A percentile compares a stretch with the other conserved stretches of the same genome.
Evolutionary conservation across 2,113 vertebrate species (phyloP).

Genomic region (Saccopteryx leptura): DNA sequence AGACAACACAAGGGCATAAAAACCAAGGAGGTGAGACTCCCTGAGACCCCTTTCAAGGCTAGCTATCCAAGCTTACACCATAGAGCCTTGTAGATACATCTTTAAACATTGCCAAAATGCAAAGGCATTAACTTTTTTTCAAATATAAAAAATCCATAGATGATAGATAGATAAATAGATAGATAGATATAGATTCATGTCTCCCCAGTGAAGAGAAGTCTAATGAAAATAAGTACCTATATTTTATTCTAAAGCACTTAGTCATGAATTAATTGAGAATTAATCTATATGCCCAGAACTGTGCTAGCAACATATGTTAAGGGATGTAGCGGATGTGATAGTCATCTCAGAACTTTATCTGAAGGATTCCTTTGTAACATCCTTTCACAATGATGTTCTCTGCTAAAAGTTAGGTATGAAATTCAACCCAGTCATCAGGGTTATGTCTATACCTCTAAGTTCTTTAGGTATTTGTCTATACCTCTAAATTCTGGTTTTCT

Average conservation of each 20-base stretch:
- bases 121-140: slow-evolving; percentile 10
- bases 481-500: slow-evolving; percentile 14
- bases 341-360: slow-evolving; percentile 34
- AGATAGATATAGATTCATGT: neutral
- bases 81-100: neutral
- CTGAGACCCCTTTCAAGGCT: neutral
- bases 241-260: neutral
- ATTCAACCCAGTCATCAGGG: neutral
- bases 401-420: neutral
- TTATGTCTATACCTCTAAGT: neutral
- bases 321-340: neutral
- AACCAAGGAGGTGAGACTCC: neutral
- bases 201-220: neutral
- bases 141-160: neutral
- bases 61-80: neutral
- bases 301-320: neutral
- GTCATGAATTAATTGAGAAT: neutral
- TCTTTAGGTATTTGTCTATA: neutral
- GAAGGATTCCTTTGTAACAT: neutral
- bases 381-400: slow-evolving; percentile 17
- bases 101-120: neutral
- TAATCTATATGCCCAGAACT: neutral
- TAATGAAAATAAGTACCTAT: neutral
- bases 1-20: neutral
- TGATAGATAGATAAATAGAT: neutral